phyloP scores from a whole-genome alignment of 2,797 vertebrate genomes.

The Telmatherina bonti region DNA sequence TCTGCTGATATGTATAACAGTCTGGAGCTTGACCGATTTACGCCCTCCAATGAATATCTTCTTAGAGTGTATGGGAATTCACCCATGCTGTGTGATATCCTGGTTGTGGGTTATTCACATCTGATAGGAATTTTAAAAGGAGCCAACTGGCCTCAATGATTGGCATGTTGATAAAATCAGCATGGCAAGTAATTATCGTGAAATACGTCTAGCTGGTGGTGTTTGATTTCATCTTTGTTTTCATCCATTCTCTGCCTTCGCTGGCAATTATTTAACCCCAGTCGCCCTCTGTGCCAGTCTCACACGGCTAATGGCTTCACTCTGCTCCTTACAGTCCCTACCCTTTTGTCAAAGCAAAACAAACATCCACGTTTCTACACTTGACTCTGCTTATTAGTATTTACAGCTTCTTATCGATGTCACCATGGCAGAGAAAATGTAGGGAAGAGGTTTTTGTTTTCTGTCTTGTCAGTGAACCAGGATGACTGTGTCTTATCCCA shows the following conservation, averaged over 20 bases:
- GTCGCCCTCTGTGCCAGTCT: conserved; percentile 45
- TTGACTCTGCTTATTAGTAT: conserved; percentile 28
- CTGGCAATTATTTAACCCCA: conserved; percentile 64
- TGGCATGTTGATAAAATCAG: conserved; percentile 64
- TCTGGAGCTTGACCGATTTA: conserved; percentile 55
- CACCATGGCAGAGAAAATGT: conserved; percentile 26
- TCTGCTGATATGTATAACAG: conserved; percentile 56
- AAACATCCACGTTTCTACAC: conserved; percentile 29
- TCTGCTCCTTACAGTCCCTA: conserved; percentile 30
- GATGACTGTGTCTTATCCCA: conserved; percentile 57
- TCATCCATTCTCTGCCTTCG: conserved; percentile 44
- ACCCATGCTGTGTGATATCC: conserved; percentile 30
- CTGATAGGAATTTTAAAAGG: conserved; percentile 58
- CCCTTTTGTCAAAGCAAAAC: conserved; percentile 4
- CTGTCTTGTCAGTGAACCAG: conserved; percentile 51
- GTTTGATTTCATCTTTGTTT: conserved; percentile 54
- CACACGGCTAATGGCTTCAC: conserved; percentile 56
- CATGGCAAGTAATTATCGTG: conserved; percentile 67
- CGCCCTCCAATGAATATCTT: conserved; percentile 48
- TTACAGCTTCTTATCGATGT: conserved; percentile 63
- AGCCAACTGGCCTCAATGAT: conserved; percentile 44
- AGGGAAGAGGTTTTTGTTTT: conserved; percentile 23
- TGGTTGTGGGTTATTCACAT: conserved; percentile 50
- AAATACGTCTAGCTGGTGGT: conserved; percentile 46
- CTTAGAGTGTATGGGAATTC: conserved; percentile 35